Evolutionary conservation across 1,140 invertebrate genomes (phyloP).

Genomic region (Bombus sibiricus): DNA sequence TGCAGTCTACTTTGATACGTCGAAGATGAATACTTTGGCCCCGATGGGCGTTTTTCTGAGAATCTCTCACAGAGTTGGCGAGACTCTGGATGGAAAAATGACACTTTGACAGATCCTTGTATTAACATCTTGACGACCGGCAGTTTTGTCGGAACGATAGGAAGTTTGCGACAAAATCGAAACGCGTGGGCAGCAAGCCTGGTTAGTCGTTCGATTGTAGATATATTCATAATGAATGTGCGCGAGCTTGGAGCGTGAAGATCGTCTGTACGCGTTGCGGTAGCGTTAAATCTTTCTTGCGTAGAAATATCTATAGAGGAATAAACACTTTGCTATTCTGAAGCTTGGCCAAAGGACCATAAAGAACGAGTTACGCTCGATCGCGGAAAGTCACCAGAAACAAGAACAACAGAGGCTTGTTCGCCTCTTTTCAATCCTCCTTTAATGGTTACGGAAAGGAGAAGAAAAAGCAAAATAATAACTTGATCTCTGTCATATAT

Average conservation of each 20-base stretch:
- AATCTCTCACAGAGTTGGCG: neutral
- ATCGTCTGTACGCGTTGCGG: too few relatives aligned
- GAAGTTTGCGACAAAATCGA: neutral
- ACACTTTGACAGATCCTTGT: neutral
- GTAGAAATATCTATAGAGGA: too few relatives aligned
- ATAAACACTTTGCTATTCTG: too few relatives aligned
- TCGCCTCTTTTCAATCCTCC: neutral
- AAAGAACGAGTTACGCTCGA: neutral
- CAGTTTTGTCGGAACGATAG: accelerated
- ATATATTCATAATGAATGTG: too few relatives aligned
- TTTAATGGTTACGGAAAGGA: neutral
- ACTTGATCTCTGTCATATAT: neutral
- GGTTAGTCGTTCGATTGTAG: too few relatives aligned
- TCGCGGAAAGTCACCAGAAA: neutral
- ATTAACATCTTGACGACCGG: neutral
- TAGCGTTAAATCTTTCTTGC: too few relatives aligned
- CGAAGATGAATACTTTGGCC: neutral
- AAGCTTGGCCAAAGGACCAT: neutral
- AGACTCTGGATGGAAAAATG: neutral
- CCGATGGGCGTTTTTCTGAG: neutral
- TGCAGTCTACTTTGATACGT: neutral
- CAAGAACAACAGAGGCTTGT: neutral
- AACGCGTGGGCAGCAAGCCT: too few relatives aligned
- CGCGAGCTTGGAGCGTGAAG: too few relatives aligned
- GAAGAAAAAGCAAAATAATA: neutral